These are phyloP conservation scores for Phalanger gymnotis DNA, from an alignment of 2,797 vertebrate species.

Conservation along the genomic window DNA sequence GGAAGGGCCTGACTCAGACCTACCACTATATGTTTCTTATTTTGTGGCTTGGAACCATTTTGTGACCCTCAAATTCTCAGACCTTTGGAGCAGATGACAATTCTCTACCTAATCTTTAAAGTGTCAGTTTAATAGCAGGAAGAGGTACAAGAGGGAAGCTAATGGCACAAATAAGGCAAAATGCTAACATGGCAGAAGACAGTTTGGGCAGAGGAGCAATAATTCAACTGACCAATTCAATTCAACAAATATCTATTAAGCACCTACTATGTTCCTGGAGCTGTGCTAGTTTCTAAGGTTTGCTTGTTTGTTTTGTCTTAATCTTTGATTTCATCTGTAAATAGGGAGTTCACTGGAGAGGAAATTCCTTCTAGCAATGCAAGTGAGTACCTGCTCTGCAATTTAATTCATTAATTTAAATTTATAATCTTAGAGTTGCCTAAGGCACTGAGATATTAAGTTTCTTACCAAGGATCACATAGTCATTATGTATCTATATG, in stretches of 20 bases:
- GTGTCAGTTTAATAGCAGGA: not conserved
- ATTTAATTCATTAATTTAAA: not conserved
- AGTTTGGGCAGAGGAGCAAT: not conserved
- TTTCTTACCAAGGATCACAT: not conserved
- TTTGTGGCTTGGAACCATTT: not conserved
- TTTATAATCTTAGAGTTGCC: not conserved
- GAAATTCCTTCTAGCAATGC: not conserved
- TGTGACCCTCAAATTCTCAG: not conserved
- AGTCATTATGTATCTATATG: not conserved
- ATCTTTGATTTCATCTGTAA: not conserved
- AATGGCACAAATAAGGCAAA: not conserved
- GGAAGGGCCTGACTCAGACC: not conserved
- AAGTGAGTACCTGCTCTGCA: not conserved
- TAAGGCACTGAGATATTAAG: not conserved
- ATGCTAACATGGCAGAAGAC: not conserved
- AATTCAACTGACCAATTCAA: not conserved
- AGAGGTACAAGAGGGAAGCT: not conserved
- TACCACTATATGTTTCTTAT: not conserved
- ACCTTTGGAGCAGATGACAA: not conserved
- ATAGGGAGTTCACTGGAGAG: not conserved
- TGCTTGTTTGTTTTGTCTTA: not conserved
- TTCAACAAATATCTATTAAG: not conserved
- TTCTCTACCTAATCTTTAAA: not conserved
- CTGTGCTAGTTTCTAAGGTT: not conserved
- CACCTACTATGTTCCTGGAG: not conserved